These are phyloP conservation scores for Sceliomorpha sp. DNA, from an alignment of 2,888 invertebrate species.

Conservation along the genomic window DNA sequence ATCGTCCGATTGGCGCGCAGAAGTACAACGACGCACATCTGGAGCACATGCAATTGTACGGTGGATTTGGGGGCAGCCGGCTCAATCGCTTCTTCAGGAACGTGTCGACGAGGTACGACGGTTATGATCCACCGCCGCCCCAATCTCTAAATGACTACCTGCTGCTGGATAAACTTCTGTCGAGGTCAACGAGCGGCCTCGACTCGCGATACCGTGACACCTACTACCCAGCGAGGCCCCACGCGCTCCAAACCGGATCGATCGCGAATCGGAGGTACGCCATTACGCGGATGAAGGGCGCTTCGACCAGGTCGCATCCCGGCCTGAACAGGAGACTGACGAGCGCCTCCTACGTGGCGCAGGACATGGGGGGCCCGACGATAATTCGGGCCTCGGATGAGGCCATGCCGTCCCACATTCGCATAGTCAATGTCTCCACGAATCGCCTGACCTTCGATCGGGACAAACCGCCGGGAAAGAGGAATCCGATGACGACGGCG, in stretches of 20 bases:
- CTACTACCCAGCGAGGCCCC: conserved; percentile 21
- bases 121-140: conserved; percentile 23
- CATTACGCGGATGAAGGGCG: conserved; percentile 33
- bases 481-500: conserved; percentile 46
- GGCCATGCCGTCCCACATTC: not conserved
- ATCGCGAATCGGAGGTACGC: conserved; percentile 20
- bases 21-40: conserved; percentile 47
- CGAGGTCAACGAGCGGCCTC: conserved; percentile 31
- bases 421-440: conserved; percentile 48
- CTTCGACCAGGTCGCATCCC: conserved; percentile 21
- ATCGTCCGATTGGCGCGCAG: conserved; percentile 66
- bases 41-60: not conserved
- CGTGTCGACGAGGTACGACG: conserved; percentile 32
- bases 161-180: conserved; percentile 38
- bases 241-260: conserved; percentile 1
- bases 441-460: conserved; percentile 62
- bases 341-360: conserved; percentile 24
- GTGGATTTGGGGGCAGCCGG: conserved; percentile 25
- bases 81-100: conserved; percentile 40
- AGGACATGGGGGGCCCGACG: conserved; percentile 42
- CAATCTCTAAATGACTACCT: conserved; percentile 21
- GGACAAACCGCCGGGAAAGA: conserved; percentile 62
- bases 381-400: conserved; percentile 45
- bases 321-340: conserved; percentile 45
- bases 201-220: conserved; percentile 30